Evolutionary conservation across 1,140 invertebrate species (phyloP), one percentile per base, ranked within the genome.

Genomic region (Trichomalopsis sarcophagae): DNA sequence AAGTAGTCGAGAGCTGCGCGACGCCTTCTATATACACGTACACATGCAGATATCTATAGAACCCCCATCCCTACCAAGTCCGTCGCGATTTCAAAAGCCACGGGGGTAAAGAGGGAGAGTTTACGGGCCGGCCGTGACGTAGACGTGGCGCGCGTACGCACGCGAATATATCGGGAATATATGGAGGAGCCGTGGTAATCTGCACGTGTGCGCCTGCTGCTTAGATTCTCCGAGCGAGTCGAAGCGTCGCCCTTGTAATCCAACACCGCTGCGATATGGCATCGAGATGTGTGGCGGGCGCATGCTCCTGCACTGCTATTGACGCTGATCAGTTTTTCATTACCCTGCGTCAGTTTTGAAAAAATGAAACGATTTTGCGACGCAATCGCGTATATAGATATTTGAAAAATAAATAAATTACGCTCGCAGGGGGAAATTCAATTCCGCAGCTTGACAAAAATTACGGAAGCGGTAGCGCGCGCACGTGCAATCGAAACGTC

Each of bases 181-280:
- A 81, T 81, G 80, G 80, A 81, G 69, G 80, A 81, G 69, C 69
- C 80, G 80, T 81, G 80, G 80, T 73, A 81, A 81, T 81, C 79
- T 47, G 79, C 69, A 81, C 80, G 80, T 81, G 69, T 40, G 21
- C 17, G 21, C 27, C 33, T 40, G 73, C 23, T 30, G 68, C 27
- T 11, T 23, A 44, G 40, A 44, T 44, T 44, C 40, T 44, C 40
- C 14, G 50, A 55, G 50, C 47, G 47, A 55, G 14, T 44, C 62
- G 62, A 17, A 30, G 69, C 69, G 73, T 17, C 30, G 73, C 33
- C 33, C 73, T 27, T 74, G 73, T 21, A n/a, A 27, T 27, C 21
- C 21, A n/a, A 27, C 68, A 27, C 23, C 5, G n/a, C 17, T 27
- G 68, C n/a, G 11, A 3, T 9, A 23, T 27, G 6, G n/a, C 68